Percentiles rank a stretch among this genome's conserved stretches.
These are phyloP conservation scores for Seriola dumerili DNA, from an alignment of 2,113 vertebrate species.

Conservation along the genomic window DNA sequence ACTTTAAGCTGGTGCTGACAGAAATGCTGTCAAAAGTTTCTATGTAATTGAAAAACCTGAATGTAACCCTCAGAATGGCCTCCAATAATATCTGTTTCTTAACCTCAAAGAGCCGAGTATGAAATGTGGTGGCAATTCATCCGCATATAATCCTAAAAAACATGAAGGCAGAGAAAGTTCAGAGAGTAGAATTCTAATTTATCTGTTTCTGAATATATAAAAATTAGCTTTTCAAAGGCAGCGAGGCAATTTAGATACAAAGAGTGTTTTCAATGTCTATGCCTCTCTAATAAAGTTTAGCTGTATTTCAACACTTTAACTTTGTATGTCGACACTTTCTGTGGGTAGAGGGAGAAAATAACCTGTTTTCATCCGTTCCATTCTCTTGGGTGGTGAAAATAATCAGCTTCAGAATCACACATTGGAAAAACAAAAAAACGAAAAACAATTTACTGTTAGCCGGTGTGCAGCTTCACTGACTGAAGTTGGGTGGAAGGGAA, in stretches of 20 bases:
- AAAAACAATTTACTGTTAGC: no score
- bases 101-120: constrained; percentile 31
- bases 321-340: background rate
- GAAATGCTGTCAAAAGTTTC: background rate
- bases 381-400: background rate
- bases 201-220: constrained; percentile 14
- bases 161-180: constrained; percentile 9
- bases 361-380: background rate
- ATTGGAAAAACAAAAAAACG: background rate
- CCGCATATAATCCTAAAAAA: constrained; percentile 24
- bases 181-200: constrained; percentile 20
- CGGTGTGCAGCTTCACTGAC: background rate
- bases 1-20: background rate
- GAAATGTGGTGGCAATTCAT: background rate
- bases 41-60: constrained; percentile 36
- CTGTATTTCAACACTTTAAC: background rate
- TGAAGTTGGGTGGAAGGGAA: background rate
- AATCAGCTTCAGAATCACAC: background rate
- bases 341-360: background rate
- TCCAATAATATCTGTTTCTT: constrained; percentile 8
- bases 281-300: constrained; percentile 3
- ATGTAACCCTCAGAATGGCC: background rate
- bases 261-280: constrained; percentile 21
- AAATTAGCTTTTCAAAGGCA: constrained; percentile 15
- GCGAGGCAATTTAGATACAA: constrained; percentile 9